Base-by-base conservation (phyloP, 2,113 vertebrate genomes). In the Pachypanchax playfairii region DNA sequence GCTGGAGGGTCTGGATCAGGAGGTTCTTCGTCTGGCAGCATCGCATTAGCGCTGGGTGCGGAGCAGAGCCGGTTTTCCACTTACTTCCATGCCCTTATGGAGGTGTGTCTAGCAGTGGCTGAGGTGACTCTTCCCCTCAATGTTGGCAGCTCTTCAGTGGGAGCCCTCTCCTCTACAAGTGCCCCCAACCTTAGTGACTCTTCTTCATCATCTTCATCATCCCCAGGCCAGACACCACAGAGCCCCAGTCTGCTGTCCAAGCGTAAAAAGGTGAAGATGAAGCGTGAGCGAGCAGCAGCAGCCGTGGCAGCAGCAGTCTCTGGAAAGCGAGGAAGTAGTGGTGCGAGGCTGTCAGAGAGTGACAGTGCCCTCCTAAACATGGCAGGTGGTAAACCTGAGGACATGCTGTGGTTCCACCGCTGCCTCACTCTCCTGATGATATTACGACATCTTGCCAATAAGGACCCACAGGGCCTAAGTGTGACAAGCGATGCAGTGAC, bases 331-430 rank as follows among this genome's bases (percentile, higher is more conserved):
- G 91, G 94, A 0, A 86, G 81, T 39, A 79, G 77, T 25, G 84
- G 88, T 2, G 49, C 88, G 0, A 91, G 92, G 7, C 54, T 91
- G 0, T 85, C 91, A 0, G 97, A 98, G 11, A 88, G 94, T 0
- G 95, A 98, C 25, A 61, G 94, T 0, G 58, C 95, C 0, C 52
- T 96, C 60, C 91, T 99, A 55, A 97, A 92, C 76, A 96, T 99
- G 17, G 93, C 93, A 0, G 95, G 94, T 0, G 93, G 96, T 80
- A 99, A 99, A 66, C 97, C 97, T 0, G 97, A 99, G 86, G 97
- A 99, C 76, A 98, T 98, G 96, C 66, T 99, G 5, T 99, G 97
- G 97, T 99, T 99, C 82, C 97, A 99, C n/a, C 92, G 96, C 2
- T 94, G 94, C 0, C 91, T 99, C 28, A 98, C 97, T 10, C 85